Conservation (phyloP, 2,797 vertebrate species). For the Microctenopoma lineatum region DNA sequence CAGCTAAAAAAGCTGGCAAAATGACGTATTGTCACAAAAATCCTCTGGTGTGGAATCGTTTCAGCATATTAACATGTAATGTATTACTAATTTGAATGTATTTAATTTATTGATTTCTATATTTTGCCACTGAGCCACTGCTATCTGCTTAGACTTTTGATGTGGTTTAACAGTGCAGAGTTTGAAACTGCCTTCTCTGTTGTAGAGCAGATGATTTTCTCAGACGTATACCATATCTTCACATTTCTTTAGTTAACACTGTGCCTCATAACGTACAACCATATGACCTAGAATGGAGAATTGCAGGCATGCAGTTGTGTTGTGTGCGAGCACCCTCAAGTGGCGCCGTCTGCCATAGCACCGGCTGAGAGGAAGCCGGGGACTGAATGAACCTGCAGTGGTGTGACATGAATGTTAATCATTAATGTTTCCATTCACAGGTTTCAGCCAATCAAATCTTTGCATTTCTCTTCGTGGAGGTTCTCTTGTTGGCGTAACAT, state of each 20-base stretch:
- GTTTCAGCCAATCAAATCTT: constrained; percentile 69
- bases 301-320: constrained; percentile 16
- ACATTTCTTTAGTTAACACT: constrained; percentile 39
- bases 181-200: neutral
- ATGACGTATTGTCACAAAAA: constrained; percentile 33
- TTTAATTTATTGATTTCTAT: constrained; percentile 61
- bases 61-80: constrained; percentile 44
- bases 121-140: constrained; percentile 29
- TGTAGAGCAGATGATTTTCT: constrained; percentile 23
- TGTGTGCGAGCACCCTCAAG: constrained; percentile 57
- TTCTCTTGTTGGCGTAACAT: constrained; percentile 38
- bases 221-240: constrained; percentile 22
- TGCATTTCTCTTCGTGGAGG: constrained; percentile 41
- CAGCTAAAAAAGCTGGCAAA: constrained; percentile 43
- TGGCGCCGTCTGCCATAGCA: constrained; percentile 41
- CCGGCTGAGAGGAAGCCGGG: constrained; percentile 22
- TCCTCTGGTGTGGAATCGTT: constrained; percentile 32
- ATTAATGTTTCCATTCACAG: constrained; percentile 68
- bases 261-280: constrained; percentile 68
- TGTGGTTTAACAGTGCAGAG: constrained; percentile 9
- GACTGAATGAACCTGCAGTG: constrained; percentile 73
- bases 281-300: neutral
- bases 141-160: constrained; percentile 13
- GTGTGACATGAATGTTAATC: constrained; percentile 77
- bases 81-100: constrained; percentile 77